Percentiles rank a stretch among this genome's conserved stretches.
These are phyloP conservation scores for Antrozous pallidus DNA, from an alignment of 2,797 vertebrate species.

Conservation along the genomic window DNA sequence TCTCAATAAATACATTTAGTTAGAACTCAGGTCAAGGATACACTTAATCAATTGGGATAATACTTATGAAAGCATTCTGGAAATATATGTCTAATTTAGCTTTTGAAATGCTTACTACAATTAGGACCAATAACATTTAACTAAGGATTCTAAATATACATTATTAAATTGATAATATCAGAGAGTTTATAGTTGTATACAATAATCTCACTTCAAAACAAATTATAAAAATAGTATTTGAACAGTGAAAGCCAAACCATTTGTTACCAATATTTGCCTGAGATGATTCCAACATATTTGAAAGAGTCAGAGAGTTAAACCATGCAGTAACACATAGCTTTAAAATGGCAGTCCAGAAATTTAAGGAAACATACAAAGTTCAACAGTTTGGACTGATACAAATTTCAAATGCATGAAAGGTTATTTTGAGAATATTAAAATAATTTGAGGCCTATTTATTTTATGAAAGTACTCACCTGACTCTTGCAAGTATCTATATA, in stretches of 20 bases:
- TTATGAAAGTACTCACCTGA: conserved; percentile 90
- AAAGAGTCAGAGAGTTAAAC: conserved; percentile 80
- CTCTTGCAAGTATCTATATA: conserved; percentile 99
- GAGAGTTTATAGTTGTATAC: conserved; percentile 10
- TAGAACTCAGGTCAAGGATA: neutral
- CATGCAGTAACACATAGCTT: conserved; percentile 75
- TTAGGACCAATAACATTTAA: conserved; percentile 18
- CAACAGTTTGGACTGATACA: conserved; percentile 71
- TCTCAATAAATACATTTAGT: neutral
- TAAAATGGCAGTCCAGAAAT: conserved; percentile 71
- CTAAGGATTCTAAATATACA: neutral
- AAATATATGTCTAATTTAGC: conserved; percentile 13
- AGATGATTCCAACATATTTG: conserved; percentile 72
- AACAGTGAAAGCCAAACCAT: conserved; percentile 45
- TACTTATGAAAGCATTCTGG: conserved; percentile 16
- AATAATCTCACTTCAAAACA: conserved; percentile 10
- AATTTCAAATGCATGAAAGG: conserved; percentile 69
- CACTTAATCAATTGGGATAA: conserved; percentile 9
- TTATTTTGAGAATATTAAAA: conserved; percentile 71
- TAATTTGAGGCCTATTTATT: conserved; percentile 73
- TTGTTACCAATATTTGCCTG: conserved; percentile 49
- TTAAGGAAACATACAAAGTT: conserved; percentile 63
- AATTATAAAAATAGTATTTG: conserved; percentile 15
- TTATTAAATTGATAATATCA: neutral
- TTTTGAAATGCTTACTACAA: conserved; percentile 22